Evolutionary conservation across 2,113 vertebrate species (phyloP).

Genomic region (Dascyllus trimaculatus): DNA sequence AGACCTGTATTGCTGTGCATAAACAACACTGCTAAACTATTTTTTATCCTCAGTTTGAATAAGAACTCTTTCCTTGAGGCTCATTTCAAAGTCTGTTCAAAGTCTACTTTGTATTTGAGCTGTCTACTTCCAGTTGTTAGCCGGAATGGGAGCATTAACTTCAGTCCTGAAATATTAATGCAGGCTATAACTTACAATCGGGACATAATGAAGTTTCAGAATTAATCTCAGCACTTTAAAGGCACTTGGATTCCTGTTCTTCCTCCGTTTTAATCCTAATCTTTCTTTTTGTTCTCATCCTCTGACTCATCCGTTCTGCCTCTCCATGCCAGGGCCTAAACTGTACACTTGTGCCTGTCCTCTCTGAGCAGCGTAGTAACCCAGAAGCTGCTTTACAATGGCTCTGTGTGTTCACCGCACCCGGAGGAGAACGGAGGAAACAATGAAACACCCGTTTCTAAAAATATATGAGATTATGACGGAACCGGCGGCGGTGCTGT

Average conservation of each 20-base stretch:
- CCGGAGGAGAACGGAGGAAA: slow-evolving; percentile 18
- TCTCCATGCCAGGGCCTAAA: slow-evolving; percentile 2
- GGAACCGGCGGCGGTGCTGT: not conserved
- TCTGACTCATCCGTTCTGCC: slow-evolving; percentile 51
- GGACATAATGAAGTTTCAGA: slow-evolving; percentile 12
- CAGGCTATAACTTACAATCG: slow-evolving; percentile 3
- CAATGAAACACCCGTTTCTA: slow-evolving; percentile 30
- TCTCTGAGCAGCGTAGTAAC: slow-evolving; percentile 2
- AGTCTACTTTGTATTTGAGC: not conserved
- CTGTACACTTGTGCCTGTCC: not conserved
- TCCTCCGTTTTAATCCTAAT: slow-evolving; percentile 28
- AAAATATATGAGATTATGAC: slow-evolving; percentile 39
- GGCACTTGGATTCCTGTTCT: slow-evolving; percentile 28
- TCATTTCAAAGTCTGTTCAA: not conserved
- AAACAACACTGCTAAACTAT: not conserved
- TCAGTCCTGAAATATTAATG: slow-evolving; percentile 13
- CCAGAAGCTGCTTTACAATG: slow-evolving; percentile 27
- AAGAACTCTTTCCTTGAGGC: not conserved
- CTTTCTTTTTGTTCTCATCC: not conserved
- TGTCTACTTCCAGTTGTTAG: not conserved
- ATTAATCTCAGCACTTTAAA: slow-evolving; percentile 26
- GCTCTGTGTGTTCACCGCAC: slow-evolving; percentile 10
- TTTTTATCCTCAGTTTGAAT: not conserved
- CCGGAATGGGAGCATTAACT: not conserved
- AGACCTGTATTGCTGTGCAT: not conserved